Percentiles rank a stretch among this genome's conserved stretches.
phyloP scores from a whole-genome alignment of 2,113 vertebrate species.

The Centropus bengalensis region DNA sequence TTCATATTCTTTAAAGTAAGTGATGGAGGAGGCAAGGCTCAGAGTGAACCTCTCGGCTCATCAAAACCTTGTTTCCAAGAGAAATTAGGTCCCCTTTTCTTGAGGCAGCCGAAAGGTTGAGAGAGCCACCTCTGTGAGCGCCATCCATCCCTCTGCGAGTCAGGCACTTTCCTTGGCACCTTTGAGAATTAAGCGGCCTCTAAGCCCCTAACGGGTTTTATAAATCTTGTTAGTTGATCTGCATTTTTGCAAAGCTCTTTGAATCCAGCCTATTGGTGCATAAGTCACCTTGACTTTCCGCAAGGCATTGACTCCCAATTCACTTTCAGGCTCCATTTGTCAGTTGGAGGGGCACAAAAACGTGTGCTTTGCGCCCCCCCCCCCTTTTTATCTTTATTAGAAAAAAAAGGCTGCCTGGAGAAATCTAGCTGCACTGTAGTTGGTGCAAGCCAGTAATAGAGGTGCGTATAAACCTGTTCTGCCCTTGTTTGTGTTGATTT shows the following conservation, averaged over 20 bases:
- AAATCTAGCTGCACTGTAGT: slow-evolving; percentile 24
- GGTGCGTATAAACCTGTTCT: slow-evolving; percentile 57
- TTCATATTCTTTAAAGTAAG: slow-evolving; percentile 33
- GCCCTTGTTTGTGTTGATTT: slow-evolving; percentile 67
- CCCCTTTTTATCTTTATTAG: slow-evolving; percentile 53
- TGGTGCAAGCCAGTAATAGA: slow-evolving; percentile 9
- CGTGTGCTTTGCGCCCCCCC: neutral
- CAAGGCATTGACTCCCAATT: slow-evolving; percentile 42
- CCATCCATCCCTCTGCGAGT: neutral
- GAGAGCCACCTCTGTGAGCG: neutral
- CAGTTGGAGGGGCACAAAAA: slow-evolving; percentile 48
- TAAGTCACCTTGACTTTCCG: slow-evolving; percentile 66
- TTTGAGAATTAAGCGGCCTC: slow-evolving; percentile 57
- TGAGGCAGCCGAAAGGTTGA: neutral
- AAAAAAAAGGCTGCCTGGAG: slow-evolving; percentile 16
- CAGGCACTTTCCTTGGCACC: slow-evolving; percentile 45
- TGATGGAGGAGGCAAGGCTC: slow-evolving; percentile 7
- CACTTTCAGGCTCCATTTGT: slow-evolving; percentile 68
- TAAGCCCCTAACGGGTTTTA: slow-evolving; percentile 57
- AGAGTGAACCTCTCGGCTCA: neutral
- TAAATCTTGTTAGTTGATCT: slow-evolving; percentile 72
- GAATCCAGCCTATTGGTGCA: slow-evolving; percentile 14
- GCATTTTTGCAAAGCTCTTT: slow-evolving; percentile 70
- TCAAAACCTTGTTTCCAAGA: slow-evolving; percentile 19
- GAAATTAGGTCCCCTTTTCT: neutral